Evolutionary conservation across 2,797 vertebrate species (phyloP).

Genomic region (Microctenopoma steveboyesi): DNA sequence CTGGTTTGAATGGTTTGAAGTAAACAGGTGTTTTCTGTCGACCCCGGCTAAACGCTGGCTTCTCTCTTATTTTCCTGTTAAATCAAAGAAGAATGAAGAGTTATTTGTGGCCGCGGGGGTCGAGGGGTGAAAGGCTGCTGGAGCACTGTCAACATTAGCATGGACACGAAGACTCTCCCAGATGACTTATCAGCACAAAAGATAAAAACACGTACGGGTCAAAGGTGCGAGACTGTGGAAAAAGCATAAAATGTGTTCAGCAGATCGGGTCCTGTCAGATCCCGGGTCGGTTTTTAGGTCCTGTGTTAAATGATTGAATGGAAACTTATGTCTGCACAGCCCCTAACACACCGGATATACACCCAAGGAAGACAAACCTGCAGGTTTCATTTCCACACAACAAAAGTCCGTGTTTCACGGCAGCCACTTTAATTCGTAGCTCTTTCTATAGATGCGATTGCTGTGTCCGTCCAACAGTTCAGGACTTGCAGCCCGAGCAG

Average conservation of each 20-base stretch:
- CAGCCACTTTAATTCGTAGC: too few species aligned
- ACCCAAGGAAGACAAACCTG: too few species aligned
- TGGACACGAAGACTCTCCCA: slow-evolving; percentile 22
- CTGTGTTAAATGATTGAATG: background rate
- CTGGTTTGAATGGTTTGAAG: slow-evolving; percentile 6
- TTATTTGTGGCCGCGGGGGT: slow-evolving; percentile 63
- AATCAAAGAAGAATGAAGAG: slow-evolving; percentile 40
- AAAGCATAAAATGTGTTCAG: too few species aligned
- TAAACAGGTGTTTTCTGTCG: background rate
- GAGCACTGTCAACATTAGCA: slow-evolving; percentile 31
- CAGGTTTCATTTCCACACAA: too few species aligned
- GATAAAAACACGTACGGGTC: slow-evolving; percentile 4
- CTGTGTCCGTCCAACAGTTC: slow-evolving; percentile 11
- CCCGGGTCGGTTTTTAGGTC: too few species aligned
- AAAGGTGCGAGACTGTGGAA: too few species aligned
- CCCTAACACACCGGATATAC: too few species aligned
- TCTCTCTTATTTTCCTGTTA: slow-evolving; percentile 53
- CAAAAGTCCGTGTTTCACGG: too few species aligned
- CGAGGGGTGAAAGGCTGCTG: slow-evolving; percentile 43
- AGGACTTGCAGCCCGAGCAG: slow-evolving; percentile 3
- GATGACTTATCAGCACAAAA: slow-evolving; percentile 20
- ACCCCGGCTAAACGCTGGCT: background rate
- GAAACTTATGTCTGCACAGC: background rate
- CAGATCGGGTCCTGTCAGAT: too few species aligned
- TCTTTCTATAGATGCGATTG: slow-evolving; percentile 23